A percentile compares a stretch with the other conserved stretches of the same genome.
phyloP scores from a whole-genome alignment of 1,140 invertebrate genomes.

The Anagrus nilaparvatae region DNA sequence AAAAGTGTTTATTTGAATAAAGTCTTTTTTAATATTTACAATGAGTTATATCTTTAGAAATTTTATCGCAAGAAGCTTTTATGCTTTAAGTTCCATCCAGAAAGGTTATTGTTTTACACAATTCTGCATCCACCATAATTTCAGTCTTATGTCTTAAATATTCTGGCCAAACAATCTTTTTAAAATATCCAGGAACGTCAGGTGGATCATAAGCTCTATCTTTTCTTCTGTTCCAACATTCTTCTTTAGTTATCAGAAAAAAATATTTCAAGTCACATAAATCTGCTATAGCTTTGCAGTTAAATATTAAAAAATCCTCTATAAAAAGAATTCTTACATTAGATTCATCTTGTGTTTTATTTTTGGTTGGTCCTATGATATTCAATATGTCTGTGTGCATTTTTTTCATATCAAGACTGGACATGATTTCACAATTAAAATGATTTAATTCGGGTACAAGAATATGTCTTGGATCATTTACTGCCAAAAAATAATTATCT shows the following conservation, averaged over 20 bases:
- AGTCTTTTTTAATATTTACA: too few relatives aligned
- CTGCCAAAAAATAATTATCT: slow-evolving; percentile 66
- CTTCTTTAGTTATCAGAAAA: slow-evolving; percentile 54
- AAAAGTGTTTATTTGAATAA: too few relatives aligned
- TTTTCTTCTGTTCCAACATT: slow-evolving; percentile 50
- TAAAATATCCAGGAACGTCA: slow-evolving; percentile 70
- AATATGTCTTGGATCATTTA: slow-evolving; percentile 56
- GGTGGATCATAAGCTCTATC: slow-evolving; percentile 62
- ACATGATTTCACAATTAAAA: slow-evolving; percentile 68
- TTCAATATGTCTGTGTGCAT: slow-evolving; percentile 52
- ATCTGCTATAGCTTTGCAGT: slow-evolving; percentile 51
- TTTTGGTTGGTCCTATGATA: slow-evolving; percentile 14
- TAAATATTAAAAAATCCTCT: slow-evolving; percentile 68
- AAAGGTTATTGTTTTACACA: slow-evolving; percentile 26
- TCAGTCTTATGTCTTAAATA: slow-evolving; percentile 40
- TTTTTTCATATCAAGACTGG: slow-evolving; percentile 61
- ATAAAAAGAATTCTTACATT: slow-evolving; percentile 52
- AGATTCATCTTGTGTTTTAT: slow-evolving; percentile 2
- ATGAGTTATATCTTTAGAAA: slow-evolving; percentile 26
- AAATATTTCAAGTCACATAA: slow-evolving; percentile 66
- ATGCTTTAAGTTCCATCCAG: slow-evolving; percentile 28
- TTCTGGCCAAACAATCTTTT: slow-evolving; percentile 66
- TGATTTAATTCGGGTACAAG: slow-evolving; percentile 56
- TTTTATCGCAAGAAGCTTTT: slow-evolving; percentile 24
- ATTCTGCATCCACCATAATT: slow-evolving; percentile 23